Conservation (phyloP, 1,140 invertebrate species). For the Sycophila sp. region DNA sequence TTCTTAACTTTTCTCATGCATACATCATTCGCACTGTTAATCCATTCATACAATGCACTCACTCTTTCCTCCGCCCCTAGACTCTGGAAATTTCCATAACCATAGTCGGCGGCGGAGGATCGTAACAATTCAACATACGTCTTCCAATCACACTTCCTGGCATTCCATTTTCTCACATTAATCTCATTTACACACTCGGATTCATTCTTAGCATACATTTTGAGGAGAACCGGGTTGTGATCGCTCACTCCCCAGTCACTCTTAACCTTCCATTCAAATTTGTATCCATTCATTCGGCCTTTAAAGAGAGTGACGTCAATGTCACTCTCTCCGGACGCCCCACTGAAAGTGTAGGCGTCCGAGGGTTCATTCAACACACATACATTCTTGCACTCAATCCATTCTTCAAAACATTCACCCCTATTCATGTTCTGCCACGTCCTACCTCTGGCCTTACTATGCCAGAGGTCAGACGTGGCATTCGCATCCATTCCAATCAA, state of each 20-base stretch:
- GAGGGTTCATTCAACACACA: conserved; percentile 33
- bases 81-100: neutral
- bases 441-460: neutral
- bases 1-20: neutral
- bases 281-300: neutral
- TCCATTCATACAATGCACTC: conserved; percentile 10
- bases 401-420: neutral
- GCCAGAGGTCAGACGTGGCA: conserved; percentile 38
- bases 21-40: neutral
- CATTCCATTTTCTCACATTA: too few species aligned
- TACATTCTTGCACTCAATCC: neutral
- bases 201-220: neutral
- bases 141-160: neutral
- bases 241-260: conserved; percentile 7
- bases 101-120: neutral
- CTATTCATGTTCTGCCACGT: neutral
- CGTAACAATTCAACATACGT: neutral
- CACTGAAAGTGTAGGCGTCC: conserved; percentile 20
- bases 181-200: neutral
- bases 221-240: conserved; percentile 16
- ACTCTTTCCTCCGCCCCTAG: neutral
- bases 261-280: neutral
- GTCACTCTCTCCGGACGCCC: conserved; percentile 27
- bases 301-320: conserved; percentile 27
- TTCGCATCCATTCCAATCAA: conserved; percentile 38